phyloP scores from a whole-genome alignment of 1,140 invertebrate genomes.

The Ostrea edulis region DNA sequence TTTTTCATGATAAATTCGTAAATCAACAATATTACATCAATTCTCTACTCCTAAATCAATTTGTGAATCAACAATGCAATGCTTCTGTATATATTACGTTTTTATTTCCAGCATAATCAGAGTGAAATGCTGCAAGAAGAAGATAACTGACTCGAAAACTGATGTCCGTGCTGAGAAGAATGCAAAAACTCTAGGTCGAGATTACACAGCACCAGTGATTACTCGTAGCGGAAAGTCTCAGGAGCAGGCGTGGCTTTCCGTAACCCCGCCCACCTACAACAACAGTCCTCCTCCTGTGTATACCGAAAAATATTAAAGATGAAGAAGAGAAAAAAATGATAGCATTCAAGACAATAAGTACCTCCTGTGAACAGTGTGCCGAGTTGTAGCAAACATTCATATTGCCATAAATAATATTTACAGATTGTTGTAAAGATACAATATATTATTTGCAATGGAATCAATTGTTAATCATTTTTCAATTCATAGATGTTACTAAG shows the following conservation, averaged over 20 bases:
- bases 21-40: too few relatives aligned
- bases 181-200: not conserved
- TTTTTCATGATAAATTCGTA: too few relatives aligned
- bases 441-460: too few relatives aligned
- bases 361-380: not conserved
- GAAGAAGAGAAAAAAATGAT: not conserved
- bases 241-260: not conserved
- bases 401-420: too few relatives aligned
- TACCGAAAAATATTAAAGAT: not conserved
- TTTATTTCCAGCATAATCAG: not conserved
- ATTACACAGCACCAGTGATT: not conserved
- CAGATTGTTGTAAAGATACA: too few relatives aligned
- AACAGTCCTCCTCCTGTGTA: not conserved
- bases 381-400: too few relatives aligned
- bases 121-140: slow-evolving; percentile 20
- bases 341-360: not conserved
- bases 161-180: not conserved
- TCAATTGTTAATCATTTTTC: too few relatives aligned
- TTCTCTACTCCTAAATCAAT: too few relatives aligned
- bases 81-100: too few relatives aligned
- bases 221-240: not conserved
- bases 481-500: too few relatives aligned
- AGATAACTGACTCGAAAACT: not conserved
- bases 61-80: too few relatives aligned
- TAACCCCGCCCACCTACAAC: not conserved